These are phyloP conservation scores for Alaudala cheleensis DNA, from an alignment of 2,113 vertebrate species.

Conservation along the genomic window DNA sequence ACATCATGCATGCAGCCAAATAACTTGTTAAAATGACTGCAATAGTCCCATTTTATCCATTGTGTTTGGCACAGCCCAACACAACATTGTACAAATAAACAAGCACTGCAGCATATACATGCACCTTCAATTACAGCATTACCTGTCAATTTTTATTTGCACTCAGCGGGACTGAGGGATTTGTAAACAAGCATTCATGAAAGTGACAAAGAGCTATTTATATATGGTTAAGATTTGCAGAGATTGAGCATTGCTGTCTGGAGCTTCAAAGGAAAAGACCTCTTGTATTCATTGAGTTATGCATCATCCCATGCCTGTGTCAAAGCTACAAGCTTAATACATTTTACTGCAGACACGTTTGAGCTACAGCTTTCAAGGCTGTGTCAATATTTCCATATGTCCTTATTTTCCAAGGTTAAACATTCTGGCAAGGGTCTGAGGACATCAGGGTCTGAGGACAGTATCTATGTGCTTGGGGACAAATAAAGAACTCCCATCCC, in stretches of 20 bases:
- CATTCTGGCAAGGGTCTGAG: not conserved
- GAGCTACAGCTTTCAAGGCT: slow-evolving; percentile 7
- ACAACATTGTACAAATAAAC: not conserved
- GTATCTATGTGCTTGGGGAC: not conserved
- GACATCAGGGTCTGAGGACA: not conserved
- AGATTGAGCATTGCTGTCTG: not conserved
- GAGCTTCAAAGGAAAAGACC: slow-evolving; percentile 33
- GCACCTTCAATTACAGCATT: not conserved
- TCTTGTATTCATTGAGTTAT: not conserved
- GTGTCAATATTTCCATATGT: slow-evolving; percentile 16
- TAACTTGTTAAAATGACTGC: slow-evolving; percentile 51
- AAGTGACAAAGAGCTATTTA: slow-evolving; percentile 37
- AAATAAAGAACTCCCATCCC: not conserved
- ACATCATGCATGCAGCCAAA: slow-evolving; percentile 63
- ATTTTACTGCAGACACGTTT: not conserved
- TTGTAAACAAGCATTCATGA: slow-evolving; percentile 47
- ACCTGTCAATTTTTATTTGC: slow-evolving; percentile 34
- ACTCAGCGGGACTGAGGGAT: not conserved
- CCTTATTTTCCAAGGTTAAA: slow-evolving; percentile 31
- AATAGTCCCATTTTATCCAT: not conserved
- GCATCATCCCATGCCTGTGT: not conserved
- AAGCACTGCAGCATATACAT: not conserved
- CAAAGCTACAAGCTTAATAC: not conserved
- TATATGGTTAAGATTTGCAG: slow-evolving; percentile 24
- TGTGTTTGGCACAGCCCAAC: not conserved